Evolutionary conservation across 2,888 invertebrate species (phyloP), one percentile per base, ranked within the genome.

Genomic region (Podabrus alpinus): DNA sequence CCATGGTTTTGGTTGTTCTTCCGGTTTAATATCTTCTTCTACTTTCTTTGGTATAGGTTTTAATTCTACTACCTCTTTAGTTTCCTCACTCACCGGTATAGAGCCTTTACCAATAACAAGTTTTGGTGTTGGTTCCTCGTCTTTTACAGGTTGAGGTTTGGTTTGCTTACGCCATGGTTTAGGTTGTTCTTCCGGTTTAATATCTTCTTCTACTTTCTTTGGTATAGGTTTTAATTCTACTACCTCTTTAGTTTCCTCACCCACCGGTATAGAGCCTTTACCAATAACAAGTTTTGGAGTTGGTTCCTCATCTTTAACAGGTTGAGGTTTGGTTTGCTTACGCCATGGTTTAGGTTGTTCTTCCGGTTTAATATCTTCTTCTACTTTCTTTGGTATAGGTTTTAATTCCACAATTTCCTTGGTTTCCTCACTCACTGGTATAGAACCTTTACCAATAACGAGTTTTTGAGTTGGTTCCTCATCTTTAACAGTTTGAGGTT

Each of bases 201-300:
- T 69, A n/a, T 66, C 71, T 21, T 62, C 68, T 66, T 73, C 69
- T 21, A 76, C 15, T 29, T 29, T 29, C 86, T 78, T 84, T 71
- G 78, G 82, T 29, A 88, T 80, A 0, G 90, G 90, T 75, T 91
- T 90, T 0, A 91, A 84, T 19, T 85, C 83, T 0, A 90, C 87
- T 75, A 89, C 87, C 15, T 85, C 83, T 71, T 85, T 85, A 70
- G 86, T 29, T n/a, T 29, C 86, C 78, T 84, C 84, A 1, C 84
- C 82, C 62, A 80, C 77, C 21, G 81, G 73, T 29, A 29, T 29
- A 13, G 13, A 1, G n/a, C 29, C 61, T 61, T 61, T 17, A 3
- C 15, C 17, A 3, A 17, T 1, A 11, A 61, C 13, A 2, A 61
- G 61, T 15, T 61, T 15, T 9, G 1, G 5, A 11, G 15, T 16